phyloP scores from a whole-genome alignment of 2,888 invertebrate species.

The Drosophila greeni region DNA sequence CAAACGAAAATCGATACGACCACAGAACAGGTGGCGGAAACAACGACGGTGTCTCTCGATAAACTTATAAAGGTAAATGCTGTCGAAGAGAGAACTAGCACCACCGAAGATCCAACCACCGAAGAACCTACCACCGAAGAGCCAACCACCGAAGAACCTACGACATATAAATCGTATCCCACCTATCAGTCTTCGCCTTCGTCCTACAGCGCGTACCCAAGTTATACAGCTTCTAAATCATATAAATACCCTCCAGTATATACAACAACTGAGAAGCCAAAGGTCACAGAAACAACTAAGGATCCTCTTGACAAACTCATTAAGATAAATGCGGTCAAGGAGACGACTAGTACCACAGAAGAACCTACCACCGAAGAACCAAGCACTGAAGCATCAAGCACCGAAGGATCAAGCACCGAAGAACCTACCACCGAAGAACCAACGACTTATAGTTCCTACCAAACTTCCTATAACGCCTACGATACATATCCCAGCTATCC shows the following conservation, averaged over 20 bases:
- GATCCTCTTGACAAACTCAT: background rate
- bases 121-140: background rate
- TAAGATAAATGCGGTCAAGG: conserved; percentile 7
- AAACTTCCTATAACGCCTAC: background rate
- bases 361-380: background rate
- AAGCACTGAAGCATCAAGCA: background rate
- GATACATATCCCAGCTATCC: background rate
- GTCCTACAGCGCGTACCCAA: background rate
- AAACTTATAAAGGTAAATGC: conserved; percentile 6
- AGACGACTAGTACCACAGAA: background rate
- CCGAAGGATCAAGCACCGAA: background rate
- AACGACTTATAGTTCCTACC: background rate
- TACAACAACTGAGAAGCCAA: background rate
- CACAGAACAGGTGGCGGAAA: background rate
- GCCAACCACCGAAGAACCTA: background rate
- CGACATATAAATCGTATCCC: background rate
- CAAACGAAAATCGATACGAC: background rate
- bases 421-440: background rate
- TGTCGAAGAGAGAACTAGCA: background rate
- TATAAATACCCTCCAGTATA: background rate
- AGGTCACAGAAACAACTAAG: background rate
- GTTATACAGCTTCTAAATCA: background rate
- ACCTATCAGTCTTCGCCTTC: background rate
- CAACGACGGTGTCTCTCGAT: background rate
- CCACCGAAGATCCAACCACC: background rate